Conservation (phyloP, 2,113 vertebrate genomes). For the Chaetorhynchus papuensis region DNA sequence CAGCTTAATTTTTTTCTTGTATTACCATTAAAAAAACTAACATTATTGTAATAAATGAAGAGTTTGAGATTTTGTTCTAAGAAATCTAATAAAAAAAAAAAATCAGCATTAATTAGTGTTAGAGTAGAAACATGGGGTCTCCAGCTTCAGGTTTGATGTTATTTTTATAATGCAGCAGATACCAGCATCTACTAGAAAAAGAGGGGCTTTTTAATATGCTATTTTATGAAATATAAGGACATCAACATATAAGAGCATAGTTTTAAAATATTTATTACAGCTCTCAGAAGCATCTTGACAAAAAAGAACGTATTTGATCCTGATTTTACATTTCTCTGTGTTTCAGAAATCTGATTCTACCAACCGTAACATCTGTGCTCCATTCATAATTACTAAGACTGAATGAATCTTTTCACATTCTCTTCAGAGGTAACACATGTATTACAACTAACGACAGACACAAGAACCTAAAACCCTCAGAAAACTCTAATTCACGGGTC, state of each 20-base stretch:
- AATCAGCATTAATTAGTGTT: not conserved
- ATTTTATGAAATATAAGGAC: not conserved
- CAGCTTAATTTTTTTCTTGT: not conserved
- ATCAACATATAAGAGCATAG: not conserved
- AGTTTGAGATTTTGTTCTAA: not conserved
- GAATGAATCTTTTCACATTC: not conserved
- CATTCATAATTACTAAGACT: not conserved
- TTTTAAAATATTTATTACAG: not conserved
- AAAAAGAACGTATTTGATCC: not conserved
- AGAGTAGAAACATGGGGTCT: not conserved
- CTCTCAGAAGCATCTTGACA: not conserved
- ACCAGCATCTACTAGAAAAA: not conserved
- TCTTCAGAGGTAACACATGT: not conserved
- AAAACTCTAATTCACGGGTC: not conserved
- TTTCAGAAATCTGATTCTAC: not conserved
- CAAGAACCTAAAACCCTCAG: not conserved
- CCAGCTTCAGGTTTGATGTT: not conserved
- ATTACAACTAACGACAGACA: not conserved
- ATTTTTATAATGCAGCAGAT: not conserved
- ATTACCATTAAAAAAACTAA: not conserved
- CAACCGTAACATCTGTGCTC: not conserved
- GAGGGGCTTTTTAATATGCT: not conserved
- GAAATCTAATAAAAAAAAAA: not conserved
- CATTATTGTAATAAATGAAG: not conserved
- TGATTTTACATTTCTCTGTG: not conserved